Evolutionary conservation across 2,888 invertebrate genomes (phyloP).

Genomic region (Endotricha flammealis): DNA sequence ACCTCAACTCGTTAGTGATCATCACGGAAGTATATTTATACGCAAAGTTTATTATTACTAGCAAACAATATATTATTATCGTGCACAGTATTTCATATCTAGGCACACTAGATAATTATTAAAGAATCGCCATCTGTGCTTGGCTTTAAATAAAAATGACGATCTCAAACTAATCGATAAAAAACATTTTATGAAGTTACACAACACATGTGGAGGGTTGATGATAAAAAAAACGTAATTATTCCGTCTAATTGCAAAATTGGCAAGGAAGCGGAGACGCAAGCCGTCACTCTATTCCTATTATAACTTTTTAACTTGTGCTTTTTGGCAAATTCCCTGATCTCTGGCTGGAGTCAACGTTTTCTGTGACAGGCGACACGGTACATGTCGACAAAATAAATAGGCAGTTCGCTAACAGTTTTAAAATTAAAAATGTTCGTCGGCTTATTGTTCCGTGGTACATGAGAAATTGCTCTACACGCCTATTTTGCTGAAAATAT

Average conservation of each 20-base stretch:
- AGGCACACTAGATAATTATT: too few relatives aligned
- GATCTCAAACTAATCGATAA: constrained; percentile 47
- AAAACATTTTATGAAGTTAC: constrained; percentile 39
- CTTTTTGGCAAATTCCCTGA: constrained; percentile 64
- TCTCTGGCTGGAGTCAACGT: constrained; percentile 65
- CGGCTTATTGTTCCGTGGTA: constrained; percentile 51
- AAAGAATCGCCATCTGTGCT: too few relatives aligned
- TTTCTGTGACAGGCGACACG: constrained; percentile 66
- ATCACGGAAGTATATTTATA: constrained; percentile 40
- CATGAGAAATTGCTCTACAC: constrained; percentile 43
- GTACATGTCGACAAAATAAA: constrained; percentile 51
- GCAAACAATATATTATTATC: constrained; percentile 1
- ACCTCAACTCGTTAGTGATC: constrained; percentile 38
- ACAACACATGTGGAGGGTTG: constrained; percentile 41
- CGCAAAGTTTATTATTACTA: constrained; percentile 8
- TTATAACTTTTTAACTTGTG: constrained; percentile 50
- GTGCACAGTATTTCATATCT: not conserved
- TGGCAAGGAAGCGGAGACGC: constrained; percentile 66
- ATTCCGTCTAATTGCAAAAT: constrained; percentile 71
- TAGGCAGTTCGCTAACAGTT: constrained; percentile 40
- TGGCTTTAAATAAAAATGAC: constrained; percentile 53
- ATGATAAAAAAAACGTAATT: constrained; percentile 42
- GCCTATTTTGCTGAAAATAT: constrained; percentile 22
- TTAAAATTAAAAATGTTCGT: constrained; percentile 47
- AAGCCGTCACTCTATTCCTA: constrained; percentile 65